Conservation (phyloP, 2,113 vertebrate genomes). For the Syngnathoides biaculeatus region DNA sequence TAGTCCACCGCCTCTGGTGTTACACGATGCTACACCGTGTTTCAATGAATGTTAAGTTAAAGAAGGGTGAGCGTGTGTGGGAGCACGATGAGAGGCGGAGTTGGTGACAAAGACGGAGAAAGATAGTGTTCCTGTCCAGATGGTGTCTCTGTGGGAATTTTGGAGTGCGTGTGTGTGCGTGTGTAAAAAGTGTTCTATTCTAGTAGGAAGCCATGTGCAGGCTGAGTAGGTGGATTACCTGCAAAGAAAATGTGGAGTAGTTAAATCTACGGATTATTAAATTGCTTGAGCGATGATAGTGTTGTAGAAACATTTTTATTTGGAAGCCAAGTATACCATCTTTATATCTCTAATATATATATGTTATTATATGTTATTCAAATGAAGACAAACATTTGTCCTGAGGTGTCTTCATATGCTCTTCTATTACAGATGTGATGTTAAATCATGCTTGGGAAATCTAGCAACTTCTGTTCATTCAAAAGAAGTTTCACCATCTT, state of each 20-base stretch:
- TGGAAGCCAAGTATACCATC: neutral
- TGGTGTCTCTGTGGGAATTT: constrained; percentile 58
- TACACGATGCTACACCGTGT: constrained; percentile 2
- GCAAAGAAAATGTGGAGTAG: constrained; percentile 38
- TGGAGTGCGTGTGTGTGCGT: constrained; percentile 32
- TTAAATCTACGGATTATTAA: constrained; percentile 23
- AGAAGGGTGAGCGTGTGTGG: constrained; percentile 5
- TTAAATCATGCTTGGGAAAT: neutral
- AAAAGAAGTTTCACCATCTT: neutral
- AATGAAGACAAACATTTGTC: neutral
- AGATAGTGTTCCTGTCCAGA: constrained; percentile 65
- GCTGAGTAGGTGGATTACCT: constrained; percentile 50
- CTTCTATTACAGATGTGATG: neutral
- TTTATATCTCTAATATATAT: neutral
- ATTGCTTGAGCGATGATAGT: neutral
- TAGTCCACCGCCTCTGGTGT: neutral
- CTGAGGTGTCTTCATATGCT: neutral
- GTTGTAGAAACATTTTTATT: constrained; percentile 1
- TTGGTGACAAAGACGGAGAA: constrained; percentile 52
- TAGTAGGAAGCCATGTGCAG: constrained; percentile 40
- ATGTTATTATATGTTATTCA: neutral
- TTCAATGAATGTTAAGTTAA: constrained; percentile 10
- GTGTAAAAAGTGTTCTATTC: constrained; percentile 28
- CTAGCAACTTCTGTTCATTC: neutral
- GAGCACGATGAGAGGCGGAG: constrained; percentile 28